Conservation (phyloP, 2,113 vertebrate species). For the Sinocyclocheilus grahami region DNA sequence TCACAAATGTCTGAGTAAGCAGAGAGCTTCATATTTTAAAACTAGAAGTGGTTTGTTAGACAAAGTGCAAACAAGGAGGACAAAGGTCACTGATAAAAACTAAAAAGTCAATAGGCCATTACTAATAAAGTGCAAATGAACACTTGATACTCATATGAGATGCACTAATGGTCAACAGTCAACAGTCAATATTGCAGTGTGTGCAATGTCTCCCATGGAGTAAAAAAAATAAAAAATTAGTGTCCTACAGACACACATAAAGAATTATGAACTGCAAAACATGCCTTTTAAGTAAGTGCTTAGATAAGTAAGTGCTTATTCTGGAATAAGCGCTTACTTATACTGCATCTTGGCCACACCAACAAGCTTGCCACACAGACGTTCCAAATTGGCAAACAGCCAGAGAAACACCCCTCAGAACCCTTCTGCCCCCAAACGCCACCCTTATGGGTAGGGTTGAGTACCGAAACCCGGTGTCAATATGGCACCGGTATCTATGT, state of each 20-base stretch:
- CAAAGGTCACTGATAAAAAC: conserved; percentile 35
- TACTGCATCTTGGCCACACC: background rate
- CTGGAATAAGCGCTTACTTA: background rate
- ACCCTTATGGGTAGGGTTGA: background rate
- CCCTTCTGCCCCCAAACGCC: background rate
- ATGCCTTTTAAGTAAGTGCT: background rate
- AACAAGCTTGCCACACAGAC: background rate
- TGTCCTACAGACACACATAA: background rate
- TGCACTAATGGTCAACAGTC: background rate
- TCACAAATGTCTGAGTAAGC: background rate
- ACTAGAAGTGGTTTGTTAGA: background rate
- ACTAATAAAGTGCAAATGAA: conserved; percentile 40
- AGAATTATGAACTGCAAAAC: background rate
- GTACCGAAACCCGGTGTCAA: no score
- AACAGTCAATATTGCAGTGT: background rate
- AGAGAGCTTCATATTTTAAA: background rate
- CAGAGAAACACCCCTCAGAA: background rate
- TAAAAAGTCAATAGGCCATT: background rate
- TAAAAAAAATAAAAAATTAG: conserved; percentile 13
- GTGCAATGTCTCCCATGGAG: background rate
- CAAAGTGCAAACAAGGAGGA: background rate
- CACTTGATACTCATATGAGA: conserved; percentile 21
- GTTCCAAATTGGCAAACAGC: background rate
- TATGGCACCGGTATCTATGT: no score
- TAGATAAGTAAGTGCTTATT: no score